Conservation (phyloP, 1,140 invertebrate genomes). For the Penaeus vannamei region DNA sequence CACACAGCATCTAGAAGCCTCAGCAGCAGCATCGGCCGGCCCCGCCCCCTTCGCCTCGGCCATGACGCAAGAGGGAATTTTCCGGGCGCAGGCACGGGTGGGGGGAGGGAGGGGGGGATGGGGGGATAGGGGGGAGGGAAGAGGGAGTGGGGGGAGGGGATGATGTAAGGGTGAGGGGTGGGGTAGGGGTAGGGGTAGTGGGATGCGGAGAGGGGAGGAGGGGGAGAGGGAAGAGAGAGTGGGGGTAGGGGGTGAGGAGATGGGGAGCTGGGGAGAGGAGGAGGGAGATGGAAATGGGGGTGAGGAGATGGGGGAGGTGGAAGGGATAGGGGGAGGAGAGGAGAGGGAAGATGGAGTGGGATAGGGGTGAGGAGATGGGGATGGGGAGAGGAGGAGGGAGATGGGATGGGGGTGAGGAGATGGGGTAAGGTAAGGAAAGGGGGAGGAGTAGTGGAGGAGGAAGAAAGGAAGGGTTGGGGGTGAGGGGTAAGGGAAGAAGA, state of each 20-base stretch:
- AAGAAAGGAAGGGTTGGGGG: no score
- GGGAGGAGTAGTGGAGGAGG: no score
- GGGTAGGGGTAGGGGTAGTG: not conserved
- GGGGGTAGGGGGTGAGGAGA: not conserved
- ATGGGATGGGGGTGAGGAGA: not conserved
- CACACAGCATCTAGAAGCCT: no score
- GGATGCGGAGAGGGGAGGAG: no score
- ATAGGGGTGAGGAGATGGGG: not conserved
- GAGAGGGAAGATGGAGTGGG: not conserved
- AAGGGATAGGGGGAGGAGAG: not conserved
- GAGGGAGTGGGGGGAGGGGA: not conserved
- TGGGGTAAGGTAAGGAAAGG: not conserved
- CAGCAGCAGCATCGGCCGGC: not conserved
- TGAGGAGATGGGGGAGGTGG: not conserved
- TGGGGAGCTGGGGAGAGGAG: not conserved
- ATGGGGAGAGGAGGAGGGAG: not conserved
- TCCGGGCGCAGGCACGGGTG: not conserved
- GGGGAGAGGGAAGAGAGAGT: not conserved
- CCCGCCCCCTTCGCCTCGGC: not conserved
- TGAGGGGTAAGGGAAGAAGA: no score
- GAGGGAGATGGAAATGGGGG: not conserved
- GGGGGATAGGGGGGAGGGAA: not conserved
- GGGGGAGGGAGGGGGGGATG: not conserved
- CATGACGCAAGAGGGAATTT: slow-evolving; percentile 29
- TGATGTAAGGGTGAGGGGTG: not conserved